These are phyloP conservation scores for Dicyrtoma fusca DNA, from an alignment of 2,888 invertebrate genomes.

Conservation along the genomic window DNA sequence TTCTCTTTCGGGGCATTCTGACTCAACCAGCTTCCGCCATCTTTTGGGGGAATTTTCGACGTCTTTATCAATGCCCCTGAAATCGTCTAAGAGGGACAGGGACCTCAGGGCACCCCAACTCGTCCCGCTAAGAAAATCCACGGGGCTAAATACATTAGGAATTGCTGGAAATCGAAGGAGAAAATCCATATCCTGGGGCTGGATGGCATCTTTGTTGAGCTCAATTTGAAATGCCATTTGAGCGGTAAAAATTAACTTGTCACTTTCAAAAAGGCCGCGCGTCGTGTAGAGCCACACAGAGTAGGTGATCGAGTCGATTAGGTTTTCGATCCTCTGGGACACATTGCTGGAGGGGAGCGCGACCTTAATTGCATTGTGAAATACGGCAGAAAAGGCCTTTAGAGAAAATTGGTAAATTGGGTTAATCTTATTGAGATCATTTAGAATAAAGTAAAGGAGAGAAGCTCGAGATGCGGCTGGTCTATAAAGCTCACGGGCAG, in stretches of 20 bases:
- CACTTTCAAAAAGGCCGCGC: conserved; percentile 91
- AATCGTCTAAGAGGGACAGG: conserved; percentile 86
- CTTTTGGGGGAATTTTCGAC: conserved; percentile 71
- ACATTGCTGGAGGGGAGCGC: conserved; percentile 83
- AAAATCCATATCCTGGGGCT: conserved; percentile 84
- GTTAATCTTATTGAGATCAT: conserved; percentile 93
- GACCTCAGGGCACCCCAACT: conserved; percentile 96
- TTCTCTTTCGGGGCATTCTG: conserved; percentile 92
- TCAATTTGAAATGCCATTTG: conserved; percentile 96
- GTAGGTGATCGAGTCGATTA: conserved; percentile 92
- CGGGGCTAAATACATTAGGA: conserved; percentile 90
- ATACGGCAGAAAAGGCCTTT: conserved; percentile 67
- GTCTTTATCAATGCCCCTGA: conserved; percentile 80
- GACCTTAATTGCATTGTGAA: conserved; percentile 80
- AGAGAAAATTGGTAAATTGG: conserved; percentile 96
- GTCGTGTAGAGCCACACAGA: conserved; percentile 94
- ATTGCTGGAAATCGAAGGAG: conserved; percentile 88
- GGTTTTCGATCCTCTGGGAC: conserved; percentile 75
- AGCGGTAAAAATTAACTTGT: conserved; percentile 92
- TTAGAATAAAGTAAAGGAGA: conserved; percentile 90
- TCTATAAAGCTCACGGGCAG: conserved; percentile 80
- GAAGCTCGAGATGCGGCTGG: conserved; percentile 92
- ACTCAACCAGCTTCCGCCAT: conserved; percentile 79
- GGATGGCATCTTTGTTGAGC: conserved; percentile 83
- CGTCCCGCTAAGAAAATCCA: conserved; percentile 88